Evolutionary conservation across 2,113 vertebrate genomes (phyloP), one percentile per base, ranked within the genome.

Genomic region (Chaetops frenatus): DNA sequence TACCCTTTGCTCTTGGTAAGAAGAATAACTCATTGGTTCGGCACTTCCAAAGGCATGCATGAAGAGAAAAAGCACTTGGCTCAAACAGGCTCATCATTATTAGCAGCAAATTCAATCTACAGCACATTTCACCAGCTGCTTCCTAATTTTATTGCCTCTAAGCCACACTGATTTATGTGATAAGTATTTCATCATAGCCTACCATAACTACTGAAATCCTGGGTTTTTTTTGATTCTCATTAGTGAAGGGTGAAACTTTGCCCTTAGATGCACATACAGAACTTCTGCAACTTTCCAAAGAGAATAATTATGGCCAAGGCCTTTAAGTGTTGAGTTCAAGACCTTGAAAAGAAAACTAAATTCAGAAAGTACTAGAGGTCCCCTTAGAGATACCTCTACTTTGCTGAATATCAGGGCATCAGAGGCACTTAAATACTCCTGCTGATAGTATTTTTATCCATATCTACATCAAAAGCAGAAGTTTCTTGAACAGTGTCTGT

Each of bases 1-100:
- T 90, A 95, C 90, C 79, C 87, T 86, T 81, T 90, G 92, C 91
- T 85, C 83, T 80, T 80, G 47, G 58, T 95, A 92, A 76, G 70
- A 92, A 67, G 70, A 89, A 48, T 80, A 95, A 87, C 80, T 95
- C 67, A 88, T 86, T 88, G 85, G 86, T 83, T 88, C 35, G 5
- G 91, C 81, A 81, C 65, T 86, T 92, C 71, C 64, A 56, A 87
- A 92, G 36, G 87, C 89, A 92, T 45, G 70, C 40, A 4, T 78
- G 80, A 92, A 89, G 53, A 10, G 25, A 38, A 80, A 79, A 91
- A 88, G 61, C 4, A 3, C 45, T 44, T 86, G 72, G 76, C 61
- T 92, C 84, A 74, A 90, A 74, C 23, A 71, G 23, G 29, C 51
- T 86, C 15, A 28, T 72, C 56, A 78, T 81, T 86, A 94, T 78